Evolutionary conservation across 2,113 vertebrate genomes (phyloP).

Genomic region (Butorides virescens): DNA sequence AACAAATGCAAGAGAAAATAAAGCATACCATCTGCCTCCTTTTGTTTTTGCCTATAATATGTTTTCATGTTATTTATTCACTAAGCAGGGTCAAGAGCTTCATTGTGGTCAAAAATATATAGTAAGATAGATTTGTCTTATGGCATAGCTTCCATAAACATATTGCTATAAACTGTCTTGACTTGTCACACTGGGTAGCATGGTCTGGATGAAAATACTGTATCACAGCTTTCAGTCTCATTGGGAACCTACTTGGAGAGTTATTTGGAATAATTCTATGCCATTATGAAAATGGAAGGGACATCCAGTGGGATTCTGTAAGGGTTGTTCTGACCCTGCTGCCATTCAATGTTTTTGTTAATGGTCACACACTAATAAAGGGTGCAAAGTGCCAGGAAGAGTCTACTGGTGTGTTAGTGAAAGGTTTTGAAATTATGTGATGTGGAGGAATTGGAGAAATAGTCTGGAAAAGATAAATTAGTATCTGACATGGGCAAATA

Average conservation of each 20-base stretch:
- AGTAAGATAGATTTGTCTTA: not conserved
- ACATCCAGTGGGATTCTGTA: not conserved
- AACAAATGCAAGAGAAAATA: constrained; percentile 25
- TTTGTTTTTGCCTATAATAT: not conserved
- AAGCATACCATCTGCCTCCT: not conserved
- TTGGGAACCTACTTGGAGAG: not conserved
- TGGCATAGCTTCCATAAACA: not conserved
- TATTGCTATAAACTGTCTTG: not conserved
- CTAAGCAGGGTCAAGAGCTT: not conserved
- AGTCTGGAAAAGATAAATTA: not conserved
- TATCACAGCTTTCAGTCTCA: not conserved
- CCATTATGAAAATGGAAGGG: not conserved
- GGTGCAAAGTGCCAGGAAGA: not conserved
- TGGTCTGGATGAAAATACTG: not conserved
- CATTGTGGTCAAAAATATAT: not conserved
- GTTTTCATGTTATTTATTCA: not conserved
- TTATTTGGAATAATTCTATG: not conserved
- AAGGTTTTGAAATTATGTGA: not conserved
- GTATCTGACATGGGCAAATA: not conserved
- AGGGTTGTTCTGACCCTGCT: not conserved
- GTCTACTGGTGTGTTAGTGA: not conserved
- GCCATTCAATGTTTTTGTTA: not conserved
- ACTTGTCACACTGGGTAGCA: not conserved
- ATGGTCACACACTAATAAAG: not conserved
- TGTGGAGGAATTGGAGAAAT: not conserved